Conservation (phyloP, 2,113 vertebrate species). For the Puntigrus tetrazona region DNA sequence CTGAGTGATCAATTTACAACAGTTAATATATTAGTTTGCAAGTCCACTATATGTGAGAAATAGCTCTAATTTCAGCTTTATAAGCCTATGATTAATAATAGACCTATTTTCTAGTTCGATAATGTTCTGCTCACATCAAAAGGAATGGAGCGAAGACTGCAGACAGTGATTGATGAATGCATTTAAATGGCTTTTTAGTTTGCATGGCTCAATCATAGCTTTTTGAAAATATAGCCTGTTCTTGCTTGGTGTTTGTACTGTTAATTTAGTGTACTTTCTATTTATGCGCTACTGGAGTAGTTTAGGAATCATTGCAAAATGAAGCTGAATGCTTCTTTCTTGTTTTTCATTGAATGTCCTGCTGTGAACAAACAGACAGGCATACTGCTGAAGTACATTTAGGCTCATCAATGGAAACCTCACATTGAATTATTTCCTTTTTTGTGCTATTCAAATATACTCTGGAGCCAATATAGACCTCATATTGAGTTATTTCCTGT, state of each 20-base stretch:
- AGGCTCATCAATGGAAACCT: background rate
- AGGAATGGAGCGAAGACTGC: background rate
- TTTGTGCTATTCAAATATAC: background rate
- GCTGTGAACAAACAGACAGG: slow-evolving; percentile 5
- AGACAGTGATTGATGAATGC: slow-evolving; percentile 46
- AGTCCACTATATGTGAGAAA: background rate
- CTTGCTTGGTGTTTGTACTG: background rate
- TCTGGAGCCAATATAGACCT: background rate
- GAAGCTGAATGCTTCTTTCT: background rate
- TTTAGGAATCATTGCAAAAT: background rate
- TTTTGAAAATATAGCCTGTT: background rate
- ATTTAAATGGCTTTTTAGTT: slow-evolving; percentile 43
- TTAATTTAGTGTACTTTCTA: background rate
- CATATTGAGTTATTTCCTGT: background rate
- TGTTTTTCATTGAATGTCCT: background rate
- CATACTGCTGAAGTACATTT: background rate
- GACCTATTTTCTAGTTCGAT: background rate
- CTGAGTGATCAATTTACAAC: background rate
- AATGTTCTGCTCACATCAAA: slow-evolving; percentile 1
- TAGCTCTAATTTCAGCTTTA: background rate
- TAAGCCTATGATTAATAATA: slow-evolving; percentile 22
- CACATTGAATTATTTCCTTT: background rate
- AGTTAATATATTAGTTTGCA: background rate
- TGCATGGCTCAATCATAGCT: slow-evolving; percentile 17
- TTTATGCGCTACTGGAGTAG: slow-evolving; percentile 1